These are phyloP conservation scores for Tethya wilhelma DNA, from an alignment of 37 sponge, comb jelly and placozoan genomes.

Conservation along the genomic window DNA sequence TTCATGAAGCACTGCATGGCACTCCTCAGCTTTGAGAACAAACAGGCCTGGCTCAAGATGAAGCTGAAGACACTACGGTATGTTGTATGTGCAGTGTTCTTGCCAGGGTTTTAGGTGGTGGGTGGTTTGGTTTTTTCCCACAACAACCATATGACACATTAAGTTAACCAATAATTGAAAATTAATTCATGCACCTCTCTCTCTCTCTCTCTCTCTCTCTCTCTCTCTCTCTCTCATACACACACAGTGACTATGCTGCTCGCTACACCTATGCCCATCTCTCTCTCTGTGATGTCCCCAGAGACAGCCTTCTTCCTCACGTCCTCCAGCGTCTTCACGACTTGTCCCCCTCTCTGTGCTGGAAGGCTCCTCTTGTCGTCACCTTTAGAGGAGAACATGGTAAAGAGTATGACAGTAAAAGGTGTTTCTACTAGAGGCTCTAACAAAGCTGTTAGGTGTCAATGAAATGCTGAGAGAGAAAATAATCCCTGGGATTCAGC, in stretches of 20 bases:
- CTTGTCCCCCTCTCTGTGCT: constrained; percentile 1
- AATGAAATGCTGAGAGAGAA: too few species aligned
- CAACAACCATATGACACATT: too few species aligned
- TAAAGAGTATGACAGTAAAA: background rate
- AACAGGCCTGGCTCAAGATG: constrained; percentile 49
- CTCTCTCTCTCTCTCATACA: background rate
- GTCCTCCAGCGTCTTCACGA: background rate
- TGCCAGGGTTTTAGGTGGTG: too few species aligned
- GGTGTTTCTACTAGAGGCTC: too few species aligned
- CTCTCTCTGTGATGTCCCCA: background rate
- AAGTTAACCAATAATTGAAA: too few species aligned
- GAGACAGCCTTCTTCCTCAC: constrained; percentile 7
- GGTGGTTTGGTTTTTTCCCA: too few species aligned
- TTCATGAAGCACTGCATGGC: constrained; percentile 69
- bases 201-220: too few species aligned
- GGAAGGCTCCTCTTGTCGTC: constrained; percentile 20
- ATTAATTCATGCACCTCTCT: too few species aligned
- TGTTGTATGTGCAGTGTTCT: too few species aligned
- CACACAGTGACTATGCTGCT: constrained; percentile 12
- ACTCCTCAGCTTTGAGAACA: constrained; percentile 63
- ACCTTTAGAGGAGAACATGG: constrained; percentile 62
- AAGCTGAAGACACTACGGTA: constrained; percentile 42
- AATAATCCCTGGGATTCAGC: too few species aligned
- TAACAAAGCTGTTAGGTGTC: too few species aligned
- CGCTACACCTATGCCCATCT: background rate